Evolutionary conservation across 2,888 invertebrate genomes (phyloP), one percentile per base, ranked within the genome.

Genomic region (Tethea ocularis): DNA sequence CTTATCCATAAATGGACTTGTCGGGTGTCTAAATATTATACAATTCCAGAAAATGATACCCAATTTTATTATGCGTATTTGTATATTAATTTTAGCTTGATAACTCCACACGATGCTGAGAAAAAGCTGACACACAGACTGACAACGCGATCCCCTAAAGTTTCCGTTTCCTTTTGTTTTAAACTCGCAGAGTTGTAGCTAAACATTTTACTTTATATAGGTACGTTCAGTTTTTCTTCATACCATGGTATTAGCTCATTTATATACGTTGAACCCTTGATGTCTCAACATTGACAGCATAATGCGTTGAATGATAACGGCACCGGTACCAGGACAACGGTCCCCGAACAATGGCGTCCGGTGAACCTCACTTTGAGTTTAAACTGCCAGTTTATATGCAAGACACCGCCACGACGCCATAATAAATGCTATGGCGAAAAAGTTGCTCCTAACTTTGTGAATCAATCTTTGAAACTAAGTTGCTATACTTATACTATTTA

Each of bases 311-410:
- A 13, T 33, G 29, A 54, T 54, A 13, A 54, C 24, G 29, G 33
- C 33, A 54, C 29, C 23, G 26, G 29, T 17, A 53, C 26, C 53
- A 46, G 53, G 33, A 54, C 53, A 54, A 33, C 53, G 33, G 33
- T 33, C 20, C 15, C 11, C 20, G 53, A 54, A 54, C 53, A 54
- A 54, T 54, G 33, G 53, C 33, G 13, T 54, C 53, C 20, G 53
- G 20, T 46, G 20, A 46, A 10, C 41, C 7, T 20, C 53, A 33
- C 15, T 33, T 20, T 29, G 13, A 36, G 53, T 33, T 13, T 54
- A 54, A 54, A 33, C 53, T 36, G n/a, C 33, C 53, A 22, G 8
- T 54, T 54, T 13, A 24, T 54, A 54, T 54, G 53, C 53, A 20
- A 22, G 5, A 17, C 41, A 33, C 11, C 11, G 22, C 33, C 8